A percentile compares a stretch with the other conserved stretches of the same genome.
Evolutionary conservation across 1,140 invertebrate genomes (phyloP).

Genomic region (Hydropsyche tenuis): DNA sequence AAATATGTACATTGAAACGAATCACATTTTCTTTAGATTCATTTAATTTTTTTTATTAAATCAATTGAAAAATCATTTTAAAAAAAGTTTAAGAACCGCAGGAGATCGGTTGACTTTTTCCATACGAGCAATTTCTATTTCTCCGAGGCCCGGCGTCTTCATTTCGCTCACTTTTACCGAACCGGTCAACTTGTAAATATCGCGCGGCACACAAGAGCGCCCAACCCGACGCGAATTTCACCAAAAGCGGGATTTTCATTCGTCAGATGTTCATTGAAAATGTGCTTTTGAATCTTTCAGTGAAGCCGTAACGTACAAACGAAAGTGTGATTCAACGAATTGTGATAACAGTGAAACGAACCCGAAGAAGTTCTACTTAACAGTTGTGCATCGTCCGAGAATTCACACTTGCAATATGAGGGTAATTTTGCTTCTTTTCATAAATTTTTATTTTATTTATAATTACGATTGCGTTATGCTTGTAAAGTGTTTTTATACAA

Average conservation of each 20-base stretch:
- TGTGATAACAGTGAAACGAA: background rate
- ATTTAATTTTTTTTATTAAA: no score
- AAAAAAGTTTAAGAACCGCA: slow-evolving; percentile 11
- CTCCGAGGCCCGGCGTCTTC: slow-evolving; percentile 26
- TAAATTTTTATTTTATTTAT: background rate
- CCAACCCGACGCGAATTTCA: no score
- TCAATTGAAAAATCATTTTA: no score
- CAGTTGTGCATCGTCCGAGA: background rate
- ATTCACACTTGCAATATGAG: background rate
- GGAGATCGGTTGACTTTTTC: background rate
- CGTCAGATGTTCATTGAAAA: background rate
- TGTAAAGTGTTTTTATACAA: no score
- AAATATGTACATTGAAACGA: no score
- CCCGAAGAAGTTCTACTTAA: background rate
- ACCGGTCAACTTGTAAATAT: slow-evolving; percentile 31
- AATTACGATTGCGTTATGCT: no score
- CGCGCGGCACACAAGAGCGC: background rate
- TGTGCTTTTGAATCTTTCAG: slow-evolving; percentile 1
- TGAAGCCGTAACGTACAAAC: background rate
- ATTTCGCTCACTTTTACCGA: slow-evolving; percentile 40
- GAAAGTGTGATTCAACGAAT: background rate
- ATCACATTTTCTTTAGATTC: no score
- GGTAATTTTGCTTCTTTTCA: background rate
- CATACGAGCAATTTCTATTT: slow-evolving; percentile 36
- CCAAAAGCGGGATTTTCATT: no score